Evolutionary conservation across 2,113 vertebrate genomes (phyloP).

Genomic region (Marcusenius ussheri): DNA sequence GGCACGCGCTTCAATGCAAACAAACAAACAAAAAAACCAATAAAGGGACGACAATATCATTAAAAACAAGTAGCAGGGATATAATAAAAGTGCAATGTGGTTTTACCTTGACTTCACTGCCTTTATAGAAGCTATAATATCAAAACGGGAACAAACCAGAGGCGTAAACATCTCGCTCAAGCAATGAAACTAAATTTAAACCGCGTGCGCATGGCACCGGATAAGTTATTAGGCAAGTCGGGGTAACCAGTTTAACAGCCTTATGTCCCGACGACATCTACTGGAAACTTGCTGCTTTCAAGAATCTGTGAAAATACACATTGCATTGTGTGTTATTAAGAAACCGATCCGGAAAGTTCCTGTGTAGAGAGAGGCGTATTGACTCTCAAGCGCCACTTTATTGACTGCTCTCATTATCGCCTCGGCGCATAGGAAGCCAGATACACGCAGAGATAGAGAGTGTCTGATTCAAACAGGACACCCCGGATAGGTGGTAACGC

Average conservation of each 20-base stretch:
- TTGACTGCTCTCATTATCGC: slow-evolving; percentile 8
- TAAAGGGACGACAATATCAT: background rate
- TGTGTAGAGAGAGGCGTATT: background rate
- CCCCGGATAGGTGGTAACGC: background rate
- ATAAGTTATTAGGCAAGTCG: background rate
- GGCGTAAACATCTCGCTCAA: background rate
- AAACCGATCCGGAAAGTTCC: background rate
- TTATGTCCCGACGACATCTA: background rate
- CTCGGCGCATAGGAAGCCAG: background rate
- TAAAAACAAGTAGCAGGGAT: background rate
- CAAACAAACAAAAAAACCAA: background rate
- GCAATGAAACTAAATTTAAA: background rate
- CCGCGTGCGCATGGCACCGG: background rate
- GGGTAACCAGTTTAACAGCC: background rate
- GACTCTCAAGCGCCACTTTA: background rate
- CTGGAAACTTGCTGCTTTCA: background rate
- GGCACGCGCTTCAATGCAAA: background rate
- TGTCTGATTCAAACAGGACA: background rate
- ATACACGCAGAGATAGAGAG: background rate
- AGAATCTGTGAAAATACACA: slow-evolving; percentile 9
- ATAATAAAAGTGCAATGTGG: background rate
- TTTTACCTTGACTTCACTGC: background rate
- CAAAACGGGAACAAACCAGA: background rate
- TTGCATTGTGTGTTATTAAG: slow-evolving; percentile 2
- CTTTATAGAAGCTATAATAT: background rate